Percentiles rank a stretch among this genome's conserved stretches.
Conservation (phyloP, 2,113 vertebrate genomes). For the Prochilodus magdalenae region DNA sequence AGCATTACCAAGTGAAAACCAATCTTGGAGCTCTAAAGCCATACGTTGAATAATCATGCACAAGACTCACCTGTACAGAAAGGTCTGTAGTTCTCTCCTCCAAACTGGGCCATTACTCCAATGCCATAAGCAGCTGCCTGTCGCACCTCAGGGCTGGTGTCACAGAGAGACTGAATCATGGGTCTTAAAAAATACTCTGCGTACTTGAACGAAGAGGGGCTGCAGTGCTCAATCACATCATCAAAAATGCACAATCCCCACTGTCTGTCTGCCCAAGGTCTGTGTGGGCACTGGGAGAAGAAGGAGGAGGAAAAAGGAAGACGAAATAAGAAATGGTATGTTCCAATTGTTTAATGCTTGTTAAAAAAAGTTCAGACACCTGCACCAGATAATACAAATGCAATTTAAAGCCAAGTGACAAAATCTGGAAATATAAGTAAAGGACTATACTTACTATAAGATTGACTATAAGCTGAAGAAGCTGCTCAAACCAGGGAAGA, state of each 20-base stretch:
- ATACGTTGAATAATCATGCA: too few species aligned
- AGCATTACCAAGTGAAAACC: too few species aligned
- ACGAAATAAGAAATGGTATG: too few species aligned
- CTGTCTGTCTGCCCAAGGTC: constrained; percentile 96
- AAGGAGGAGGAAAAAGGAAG: background rate
- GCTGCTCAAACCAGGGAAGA: constrained; percentile 96
- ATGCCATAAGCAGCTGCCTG: constrained; percentile 96
- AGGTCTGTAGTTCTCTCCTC: constrained; percentile 93
- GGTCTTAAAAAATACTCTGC: constrained; percentile 92
- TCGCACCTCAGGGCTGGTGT: constrained; percentile 91
- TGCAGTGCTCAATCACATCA: constrained; percentile 96
- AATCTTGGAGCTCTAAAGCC: too few species aligned
- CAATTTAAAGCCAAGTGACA: background rate
- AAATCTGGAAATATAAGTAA: background rate
- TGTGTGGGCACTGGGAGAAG: constrained; percentile 84
- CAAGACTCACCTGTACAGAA: constrained; percentile 88
- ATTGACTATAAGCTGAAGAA: constrained; percentile 94
- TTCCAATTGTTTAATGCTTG: too few species aligned
- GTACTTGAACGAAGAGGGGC: constrained; percentile 94
- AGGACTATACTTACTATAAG: constrained; percentile 87
- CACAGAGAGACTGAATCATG: constrained; percentile 91
- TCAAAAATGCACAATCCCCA: constrained; percentile 99
- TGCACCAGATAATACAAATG: too few species aligned
- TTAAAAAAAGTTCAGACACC: too few species aligned
- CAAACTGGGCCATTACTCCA: constrained; percentile 96